Evolutionary conservation across 2,113 vertebrate genomes (phyloP), one percentile per base, ranked within the genome.

Genomic region (Actinemys pallida): DNA sequence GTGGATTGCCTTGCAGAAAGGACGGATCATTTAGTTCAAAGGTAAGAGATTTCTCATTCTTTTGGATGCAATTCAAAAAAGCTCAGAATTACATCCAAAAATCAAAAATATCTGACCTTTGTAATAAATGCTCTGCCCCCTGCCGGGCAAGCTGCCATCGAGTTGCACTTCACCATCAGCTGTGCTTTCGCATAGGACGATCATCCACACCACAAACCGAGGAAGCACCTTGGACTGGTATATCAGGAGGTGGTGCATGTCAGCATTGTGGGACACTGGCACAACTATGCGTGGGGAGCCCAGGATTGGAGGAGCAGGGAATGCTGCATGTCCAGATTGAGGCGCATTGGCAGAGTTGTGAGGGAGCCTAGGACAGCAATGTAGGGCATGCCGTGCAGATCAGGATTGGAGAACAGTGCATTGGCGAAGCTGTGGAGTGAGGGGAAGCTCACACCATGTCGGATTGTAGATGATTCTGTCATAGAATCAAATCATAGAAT

Each of bases 1-100:
- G 52, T 83, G 80, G 80, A 89, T 87, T 2, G 0, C 80, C 75
- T 84, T 87, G 85, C 3, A 4, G 94, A 92, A 94, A 91, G 93
- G 94, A 27, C 39, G 93, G 94, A 92, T 94, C 69, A 54, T 57
- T 56, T 81, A 81, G 24, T 89, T 96, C 88, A 90, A 96, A 94
- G 93, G 87, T 52, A 92, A 90, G 94, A 89, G 93, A 89, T 95
- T 49, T 50, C 62, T 78, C 9, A 79, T 22, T 84, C 90, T 78
- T 86, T 83, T 89, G 87, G 65, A 96, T 78, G 20, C 72, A 29
- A 54, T 81, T 93, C 65, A 83, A 35, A 87, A 72, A 93, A 82
- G 54, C 52, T 25, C 45, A 75, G 87, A 91, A 87, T 50, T 54
- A 42, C 89, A 87, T 96, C 88, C 82, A 93, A 49, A 95, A 56